These are phyloP conservation scores for Megamerina dolium DNA, from an alignment of 2,888 invertebrate genomes.

Conservation along the genomic window DNA sequence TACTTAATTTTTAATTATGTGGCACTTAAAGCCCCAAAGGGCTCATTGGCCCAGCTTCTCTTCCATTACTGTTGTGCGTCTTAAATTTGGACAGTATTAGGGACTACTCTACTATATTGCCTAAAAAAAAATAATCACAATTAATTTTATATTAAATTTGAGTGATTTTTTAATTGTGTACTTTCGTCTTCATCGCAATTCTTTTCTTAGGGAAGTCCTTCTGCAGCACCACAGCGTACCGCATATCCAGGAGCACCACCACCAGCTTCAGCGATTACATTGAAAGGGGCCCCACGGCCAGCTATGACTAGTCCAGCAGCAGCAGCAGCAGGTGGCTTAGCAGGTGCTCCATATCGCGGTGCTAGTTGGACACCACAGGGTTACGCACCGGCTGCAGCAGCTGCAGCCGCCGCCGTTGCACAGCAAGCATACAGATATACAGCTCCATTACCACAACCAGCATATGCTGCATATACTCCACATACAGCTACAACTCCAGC, in stretches of 20 bases:
- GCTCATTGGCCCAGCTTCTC: too few species aligned
- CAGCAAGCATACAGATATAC: conserved; percentile 49
- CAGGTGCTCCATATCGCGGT: conserved; percentile 49
- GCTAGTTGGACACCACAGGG: conserved; percentile 50
- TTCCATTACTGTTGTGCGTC: too few species aligned
- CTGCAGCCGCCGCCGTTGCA: conserved; percentile 42
- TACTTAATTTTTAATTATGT: too few species aligned
- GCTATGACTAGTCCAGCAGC: conserved; percentile 51
- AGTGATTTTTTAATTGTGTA: too few species aligned
- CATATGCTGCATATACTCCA: conserved; percentile 50
- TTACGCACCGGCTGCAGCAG: conserved; percentile 47
- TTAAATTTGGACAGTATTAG: too few species aligned
- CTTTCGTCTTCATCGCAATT: too few species aligned
- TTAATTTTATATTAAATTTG: too few species aligned
- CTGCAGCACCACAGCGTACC: conserved; percentile 36
- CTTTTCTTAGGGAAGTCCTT: conserved; percentile 20
- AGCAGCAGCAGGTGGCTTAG: conserved; percentile 49
- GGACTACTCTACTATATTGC: too few species aligned
- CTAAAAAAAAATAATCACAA: too few species aligned
- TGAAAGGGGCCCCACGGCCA: conserved; percentile 49
- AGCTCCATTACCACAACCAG: conserved; percentile 49
- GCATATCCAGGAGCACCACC: conserved; percentile 49
- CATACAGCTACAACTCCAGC: conserved; percentile 48
- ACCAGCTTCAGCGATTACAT: conserved; percentile 46
- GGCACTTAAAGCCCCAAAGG: too few species aligned